phyloP scores from a whole-genome alignment of 1,140 invertebrate genomes.

The Lepidurus couesii region DNA sequence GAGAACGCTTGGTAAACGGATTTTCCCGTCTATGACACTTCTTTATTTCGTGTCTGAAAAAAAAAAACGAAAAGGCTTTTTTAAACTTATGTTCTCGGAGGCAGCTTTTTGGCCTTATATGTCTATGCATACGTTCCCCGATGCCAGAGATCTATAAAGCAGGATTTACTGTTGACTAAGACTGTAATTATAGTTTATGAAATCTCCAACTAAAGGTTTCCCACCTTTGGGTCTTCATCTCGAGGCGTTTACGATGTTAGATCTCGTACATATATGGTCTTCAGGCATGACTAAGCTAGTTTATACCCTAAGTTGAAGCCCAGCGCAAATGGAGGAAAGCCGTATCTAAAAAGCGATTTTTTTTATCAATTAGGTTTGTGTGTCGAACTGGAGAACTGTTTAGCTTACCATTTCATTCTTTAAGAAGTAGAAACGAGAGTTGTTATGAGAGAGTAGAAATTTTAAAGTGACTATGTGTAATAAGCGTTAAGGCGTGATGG shows the following conservation, averaged over 20 bases:
- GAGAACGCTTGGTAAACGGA: constrained; percentile 86
- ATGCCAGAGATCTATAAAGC: not conserved
- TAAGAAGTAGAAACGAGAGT: too few species aligned
- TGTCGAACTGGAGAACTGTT: too few species aligned
- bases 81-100: too few species aligned
- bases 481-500: too few species aligned
- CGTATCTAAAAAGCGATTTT: too few species aligned
- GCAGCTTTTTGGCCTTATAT: not conserved
- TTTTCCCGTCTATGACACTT: not conserved
- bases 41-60: not conserved
- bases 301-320: too few species aligned
- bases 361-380: too few species aligned
- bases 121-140: not conserved
- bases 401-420: too few species aligned
- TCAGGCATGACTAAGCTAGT: not conserved
- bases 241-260: not conserved
- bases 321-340: too few species aligned
- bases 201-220: not conserved
- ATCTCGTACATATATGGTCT: constrained; percentile 2
- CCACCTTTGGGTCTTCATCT: not conserved
- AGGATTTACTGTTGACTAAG: not conserved
- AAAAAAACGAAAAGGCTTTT: not conserved
- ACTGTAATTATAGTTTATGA: constrained; percentile 17
- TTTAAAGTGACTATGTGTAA: too few species aligned
- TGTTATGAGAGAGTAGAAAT: too few species aligned